Evolutionary conservation across 64 coral and sea anemone genomes (phyloP), one percentile per base, ranked within the genome.

Genomic region (Montipora sp.): DNA sequence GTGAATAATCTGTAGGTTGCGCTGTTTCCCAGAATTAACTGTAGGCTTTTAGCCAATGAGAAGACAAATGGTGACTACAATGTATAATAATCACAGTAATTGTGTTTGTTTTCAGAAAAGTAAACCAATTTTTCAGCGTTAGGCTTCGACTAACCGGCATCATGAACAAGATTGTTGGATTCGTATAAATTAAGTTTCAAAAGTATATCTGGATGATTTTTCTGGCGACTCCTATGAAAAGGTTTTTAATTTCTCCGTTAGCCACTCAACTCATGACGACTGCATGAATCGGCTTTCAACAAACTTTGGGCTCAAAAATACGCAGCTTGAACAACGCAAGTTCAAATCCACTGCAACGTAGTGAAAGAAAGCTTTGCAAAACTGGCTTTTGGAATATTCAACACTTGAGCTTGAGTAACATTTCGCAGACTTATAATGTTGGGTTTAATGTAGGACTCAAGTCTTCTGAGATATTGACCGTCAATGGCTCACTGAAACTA

Each of bases 81-180:
- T 24, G 24, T 55, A 55, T 55, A 77, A 67, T 67, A 14, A 67
- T 14, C 0, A n/a, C 63, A 67, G 0, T n/a, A 22, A 24, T 0
- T 0, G 19, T 22, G 21, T 72, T 72, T 24, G 18, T 21, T 0
- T 72, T 20, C 21, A 22, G 69, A 20, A 72, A 19, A 15, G 11
- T 50, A 78, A 78, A 78, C 46, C 47, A 78, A 50, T 78, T 3
- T 78, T 78, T 72, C 68, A 72, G 68, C 68, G 18, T 72, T 7
- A 19, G 24, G 24, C 24, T 24, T 5, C 47, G 14, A 78, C 45
- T 78, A 51, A 50, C 13, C 36, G 36, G 36, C 36, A 21, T 78
- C 11, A 78, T 76, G 27, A 76, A 46, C 2, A 78, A 19, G 16
- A 78, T 78, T 50, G 76, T 19, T 78, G 76, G 76, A 50, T 1